Evolutionary conservation across 92 coral and sea anemone species (phyloP), one percentile per base, ranked within the genome.

Genomic region (Actinostola sp.): DNA sequence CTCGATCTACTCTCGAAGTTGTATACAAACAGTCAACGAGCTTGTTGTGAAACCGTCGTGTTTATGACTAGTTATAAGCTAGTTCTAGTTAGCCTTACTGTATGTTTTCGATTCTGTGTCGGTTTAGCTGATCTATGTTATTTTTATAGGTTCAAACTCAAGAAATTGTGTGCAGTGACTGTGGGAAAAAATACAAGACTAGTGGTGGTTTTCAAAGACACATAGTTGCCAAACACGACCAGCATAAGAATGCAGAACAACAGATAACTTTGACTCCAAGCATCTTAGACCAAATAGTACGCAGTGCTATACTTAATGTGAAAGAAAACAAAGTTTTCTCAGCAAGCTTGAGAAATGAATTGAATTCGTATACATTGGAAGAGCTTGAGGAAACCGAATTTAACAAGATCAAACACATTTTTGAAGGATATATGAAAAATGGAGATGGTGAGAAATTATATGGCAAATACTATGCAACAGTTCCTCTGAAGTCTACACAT

Each of bases 181-280:
- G 80, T 49, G 79, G 79, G n/a, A 84, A 78, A 60, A 70, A 53
- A 24, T 84, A 54, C 66, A 84, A 84, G 63, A 60, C 79, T 24
- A 76, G 33, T 41, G 84, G 80, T 33, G 89, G 89, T 8, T 52
- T 30, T 20, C 33, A 63, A 56, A 43, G 89, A 21, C 89, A 84
- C 56, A 27, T 41, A 42, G 67, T 44, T 56, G 80, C 81, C 49
- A 84, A 84, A 49, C 84, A 78, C 27, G 45, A 60, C 31, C 74
- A 84, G 30, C 27, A 68, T 7, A 36, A 42, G 0, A 33, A 66
- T 21, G 9, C 17, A 1, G 23, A 30, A 32, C 70, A 73, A 66
- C 23, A 41, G 26, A 23, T 23, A 1, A 32, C 14, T 31, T 67
- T 73, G 20, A 73, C 81, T 26, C 58, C 73, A 58, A 52, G 12